Conservation (phyloP, 1,140 invertebrate species). For the Cherax destructor region DNA sequence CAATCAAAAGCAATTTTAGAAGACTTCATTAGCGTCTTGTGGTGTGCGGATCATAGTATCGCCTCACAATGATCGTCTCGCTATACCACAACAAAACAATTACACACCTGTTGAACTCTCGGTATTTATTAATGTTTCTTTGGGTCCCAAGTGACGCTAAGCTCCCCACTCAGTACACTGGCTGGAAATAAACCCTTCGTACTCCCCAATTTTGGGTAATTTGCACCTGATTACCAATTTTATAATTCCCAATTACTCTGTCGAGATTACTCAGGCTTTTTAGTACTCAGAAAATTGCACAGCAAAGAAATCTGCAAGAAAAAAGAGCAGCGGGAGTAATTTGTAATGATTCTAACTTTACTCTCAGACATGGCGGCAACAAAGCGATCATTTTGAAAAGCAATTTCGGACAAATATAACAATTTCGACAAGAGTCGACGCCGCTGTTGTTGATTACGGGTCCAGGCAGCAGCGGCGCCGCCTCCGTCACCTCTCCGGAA, state of each 20-base stretch:
- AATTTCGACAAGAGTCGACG: not conserved
- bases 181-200: slow-evolving; percentile 33
- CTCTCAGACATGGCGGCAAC: not conserved
- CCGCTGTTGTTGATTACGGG: too few relatives aligned
- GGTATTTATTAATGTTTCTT: not conserved
- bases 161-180: not conserved
- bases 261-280: slow-evolving; percentile 15
- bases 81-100: not conserved
- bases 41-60: too few relatives aligned
- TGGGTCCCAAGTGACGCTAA: not conserved
- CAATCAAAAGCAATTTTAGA: too few relatives aligned
- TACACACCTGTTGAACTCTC: not conserved
- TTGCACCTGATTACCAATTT: slow-evolving; percentile 49
- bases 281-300: not conserved
- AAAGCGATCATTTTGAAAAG: not conserved
- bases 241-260: slow-evolving; percentile 26
- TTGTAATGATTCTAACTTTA: not conserved
- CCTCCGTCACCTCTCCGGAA: too few relatives aligned
- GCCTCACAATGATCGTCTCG: too few relatives aligned
- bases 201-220: slow-evolving; percentile 15
- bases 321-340: not conserved
- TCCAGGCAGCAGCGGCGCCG: too few relatives aligned
- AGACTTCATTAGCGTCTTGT: too few relatives aligned
- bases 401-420: not conserved
- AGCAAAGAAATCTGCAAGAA: not conserved